Base-by-base conservation (phyloP, 2,113 vertebrate species). In the Scatophagus argus region DNA sequence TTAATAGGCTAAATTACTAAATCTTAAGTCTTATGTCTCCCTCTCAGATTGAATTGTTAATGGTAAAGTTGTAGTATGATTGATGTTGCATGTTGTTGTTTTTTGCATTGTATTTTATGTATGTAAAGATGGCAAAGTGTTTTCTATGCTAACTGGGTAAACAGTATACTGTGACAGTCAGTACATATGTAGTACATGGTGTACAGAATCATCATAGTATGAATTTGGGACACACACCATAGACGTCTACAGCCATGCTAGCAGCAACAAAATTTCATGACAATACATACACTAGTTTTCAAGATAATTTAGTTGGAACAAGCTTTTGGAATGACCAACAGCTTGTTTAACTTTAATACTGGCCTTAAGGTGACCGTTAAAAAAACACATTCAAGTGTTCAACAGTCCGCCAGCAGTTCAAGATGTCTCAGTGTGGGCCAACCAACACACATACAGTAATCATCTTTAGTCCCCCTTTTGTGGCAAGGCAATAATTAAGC, bases 281-380 rank as follows among this genome's bases (percentile, higher is more conserved):
- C 34, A 39, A 39, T 52, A 3, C 16, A 39, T 13, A 12, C 10
- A 32, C 19, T 11, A 19, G 25, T 27, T 10, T 43, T 29, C 43
- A 4, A 44, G 27, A 27, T 59, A 36, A 19, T 25, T 46, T 1
- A 21, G 12, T 34, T 44, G 19, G 38, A 56, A 12, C 21, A 44
- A 54, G 34, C 17, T 31, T 14, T 16, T n/a, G 27, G 38, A 41
- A n/a, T 3, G 13, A 31, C 7, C 7, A 3, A 44, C 21, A 55
- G 36, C 12, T 7, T 21, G n/a, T 32, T n/a, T 6, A 34, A 21
- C n/a, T 7, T 32, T 10, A 51, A n/a, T 51, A 16, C 1, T n/a
- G 12, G 6, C 31, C 31, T 29, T 4, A 13, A 0, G 3, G 10
- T 13, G n/a, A 2, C 1, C 1, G 17, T 14, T 27, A 27, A 10